Base-by-base conservation (phyloP, 2,113 vertebrate species). In the Tupaia tana region DNA sequence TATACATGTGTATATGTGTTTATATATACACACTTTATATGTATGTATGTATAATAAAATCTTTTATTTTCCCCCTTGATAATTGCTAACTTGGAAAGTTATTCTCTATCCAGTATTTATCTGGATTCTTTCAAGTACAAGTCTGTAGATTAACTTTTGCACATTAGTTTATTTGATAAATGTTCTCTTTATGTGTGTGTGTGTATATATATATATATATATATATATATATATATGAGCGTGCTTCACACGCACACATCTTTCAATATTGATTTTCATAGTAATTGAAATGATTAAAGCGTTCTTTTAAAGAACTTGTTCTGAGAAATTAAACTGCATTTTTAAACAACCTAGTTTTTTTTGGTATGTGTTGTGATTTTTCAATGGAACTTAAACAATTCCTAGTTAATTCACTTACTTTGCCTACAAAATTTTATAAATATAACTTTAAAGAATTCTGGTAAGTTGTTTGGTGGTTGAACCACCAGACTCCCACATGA, bases 241-340 rank as follows among this genome's bases (percentile, higher is more conserved):
- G 25, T 70, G 11, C 89, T 86, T 63, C 22, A 90, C 7, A 59
- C 31, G 27, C 9, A 16, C 58, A 54, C 19, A 70, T 14, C 75
- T 85, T 94, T 90, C 86, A 31, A 16, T 71, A 69, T 59, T 96
- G 61, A 84, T 11, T 66, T 95, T 81, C 54, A 89, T 84, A 27
- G 58, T 58, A 91, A 22, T 13, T 94, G 93, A 63, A 94, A 88
- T 75, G 71, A 56, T 70, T 75, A 31, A 96, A 56, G 25, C 64
- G 74, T 75, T 90, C 88, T 67, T 3, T 74, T 89, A 29, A 71
- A 73, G 58, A 93, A 16, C 20, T 6, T 89, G 31, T 73, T 82
- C 14, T 43, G 14, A 92, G 89, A 93, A 89, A 87, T 70, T 54
- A 85, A 87, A 9, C 74, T 70, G 6, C n/a, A 52, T 80, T 92